Evolutionary conservation across 2,888 invertebrate genomes (phyloP), one percentile per base, ranked within the genome.

Genomic region (Caenorhabditis sp.): DNA sequence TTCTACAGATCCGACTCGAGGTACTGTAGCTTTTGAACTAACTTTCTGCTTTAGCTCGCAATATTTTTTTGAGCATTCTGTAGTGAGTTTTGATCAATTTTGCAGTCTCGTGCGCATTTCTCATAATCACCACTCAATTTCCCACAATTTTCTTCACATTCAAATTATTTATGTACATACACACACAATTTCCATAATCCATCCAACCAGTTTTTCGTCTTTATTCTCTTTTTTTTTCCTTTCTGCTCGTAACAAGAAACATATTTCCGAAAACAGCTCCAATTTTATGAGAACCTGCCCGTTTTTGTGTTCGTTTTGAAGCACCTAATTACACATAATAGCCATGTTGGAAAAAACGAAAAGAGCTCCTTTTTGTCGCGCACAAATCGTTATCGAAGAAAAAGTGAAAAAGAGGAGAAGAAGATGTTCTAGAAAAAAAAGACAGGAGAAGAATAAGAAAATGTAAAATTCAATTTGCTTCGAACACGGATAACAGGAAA

Each of bases 251-350:
- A n/a, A 31, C 1, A 1, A 20, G 58, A 21, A 57, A 25, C 27
- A 27, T 27, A 10, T 27, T 57, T 36, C 20, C 31, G 31, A 23
- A 23, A 25, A 57, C 23, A n/a, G 26, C n/a, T 10, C n/a, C n/a
- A 31, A 25, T 57, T 57, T 20, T 57, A 1, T 1, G 31, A 10
- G 14, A 43, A 43, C 43, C 10, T 17, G 5, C 43, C 14, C 43
- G 31, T 31, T 31, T 31, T 31, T 31, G 31, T 31, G 31, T 31
- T 31, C 31, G 5, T 31, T 56, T 25, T 10, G 36, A 31, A 57
- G 58, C 20, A 57, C 31, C 36, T 31, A 57, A 23, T 57, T 31
- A 36, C n/a, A 57, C n/a, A 27, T 36, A 57, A 31, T 31, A 57
- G 31, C 58, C 58, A 31, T 57, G 20, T 56, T 56, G 17, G n/a